Base-by-base conservation (phyloP, 2,113 vertebrate genomes). In the Scopus umbretta region DNA sequence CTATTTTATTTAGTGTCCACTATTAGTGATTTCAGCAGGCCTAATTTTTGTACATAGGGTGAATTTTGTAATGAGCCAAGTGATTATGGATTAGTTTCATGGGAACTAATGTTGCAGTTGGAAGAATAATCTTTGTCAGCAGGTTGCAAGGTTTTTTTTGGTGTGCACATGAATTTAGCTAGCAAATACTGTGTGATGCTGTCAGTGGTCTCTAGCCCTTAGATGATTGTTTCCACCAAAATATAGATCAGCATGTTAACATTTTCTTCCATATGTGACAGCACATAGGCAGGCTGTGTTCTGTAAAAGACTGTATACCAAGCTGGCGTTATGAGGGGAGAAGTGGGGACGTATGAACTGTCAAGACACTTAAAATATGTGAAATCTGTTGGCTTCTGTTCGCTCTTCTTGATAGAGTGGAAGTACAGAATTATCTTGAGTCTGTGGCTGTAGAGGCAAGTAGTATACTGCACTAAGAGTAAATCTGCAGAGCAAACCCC, bases 201-300 rank as follows among this genome's bases (percentile, higher is more conserved):
- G 79, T 88, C 49, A 43, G 40, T 90, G 91, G 61, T 89, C 83
- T 94, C 76, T 85, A 83, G 59, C 59, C 80, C 76, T 94, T 81
- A 94, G 92, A 74, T 67, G 55, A 76, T 84, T 92, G 76, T 97
- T 95, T 96, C 72, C 80, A 66, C 92, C 62, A 86, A 97, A 96
- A 94, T 88, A 73, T 52, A 73, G 88, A 93, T 92, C 80, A 86
- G 45, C 90, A 23, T 94, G 82, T 93, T 96, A 95, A 32, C 80
- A 49, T 78, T 82, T 92, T 91, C 53, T 91, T 58, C 34, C 11
- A 4, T 84, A 43, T 65, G 75, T 94, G 93, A 88, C 90, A 93
- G 76, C 81, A 62, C 0, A 75, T 47, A n/a, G 93, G 76, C 6
- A 15, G 83, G 49, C 34, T 87, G 56, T 30, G 70, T 89, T 96